phyloP scores from a whole-genome alignment of 1,140 invertebrate species.

The Ericerus pela region DNA sequence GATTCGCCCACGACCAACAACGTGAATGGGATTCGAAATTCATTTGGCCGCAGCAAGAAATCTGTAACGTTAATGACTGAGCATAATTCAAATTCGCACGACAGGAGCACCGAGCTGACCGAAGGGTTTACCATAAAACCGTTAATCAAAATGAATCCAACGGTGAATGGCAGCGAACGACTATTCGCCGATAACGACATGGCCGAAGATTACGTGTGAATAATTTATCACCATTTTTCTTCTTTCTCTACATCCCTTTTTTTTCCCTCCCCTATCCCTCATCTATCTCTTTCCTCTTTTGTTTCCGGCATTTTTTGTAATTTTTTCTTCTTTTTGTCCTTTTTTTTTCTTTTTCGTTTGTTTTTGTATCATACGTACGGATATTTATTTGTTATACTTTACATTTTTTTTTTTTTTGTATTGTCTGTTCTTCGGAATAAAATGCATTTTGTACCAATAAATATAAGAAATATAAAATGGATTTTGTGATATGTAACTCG shows the following conservation, averaged over 20 bases:
- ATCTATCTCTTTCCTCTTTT: not conserved
- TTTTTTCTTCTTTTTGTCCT: not conserved
- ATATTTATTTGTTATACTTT: not conserved
- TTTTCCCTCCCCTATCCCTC: not conserved
- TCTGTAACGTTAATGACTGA: not conserved
- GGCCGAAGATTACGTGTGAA: constrained; percentile 6
- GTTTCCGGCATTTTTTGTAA: not conserved
- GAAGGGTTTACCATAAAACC: not conserved
- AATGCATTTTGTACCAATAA: too few relatives aligned
- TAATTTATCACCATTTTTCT: not conserved
- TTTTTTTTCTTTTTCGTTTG: not conserved
- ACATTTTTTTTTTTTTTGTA: too few relatives aligned
- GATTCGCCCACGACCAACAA: not conserved
- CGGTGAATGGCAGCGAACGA: not conserved
- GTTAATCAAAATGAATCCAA: not conserved
- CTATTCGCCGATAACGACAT: not conserved
- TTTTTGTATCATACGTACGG: not conserved
- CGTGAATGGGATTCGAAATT: not conserved
- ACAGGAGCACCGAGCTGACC: not conserved
- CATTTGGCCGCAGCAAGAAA: not conserved
- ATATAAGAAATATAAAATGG: too few relatives aligned
- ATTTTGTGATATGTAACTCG: too few relatives aligned
- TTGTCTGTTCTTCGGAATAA: too few relatives aligned
- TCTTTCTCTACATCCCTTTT: not conserved
- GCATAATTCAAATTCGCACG: not conserved